These are phyloP conservation scores for Gorsachius goisagi DNA, from an alignment of 2,113 vertebrate species.

Conservation along the genomic window DNA sequence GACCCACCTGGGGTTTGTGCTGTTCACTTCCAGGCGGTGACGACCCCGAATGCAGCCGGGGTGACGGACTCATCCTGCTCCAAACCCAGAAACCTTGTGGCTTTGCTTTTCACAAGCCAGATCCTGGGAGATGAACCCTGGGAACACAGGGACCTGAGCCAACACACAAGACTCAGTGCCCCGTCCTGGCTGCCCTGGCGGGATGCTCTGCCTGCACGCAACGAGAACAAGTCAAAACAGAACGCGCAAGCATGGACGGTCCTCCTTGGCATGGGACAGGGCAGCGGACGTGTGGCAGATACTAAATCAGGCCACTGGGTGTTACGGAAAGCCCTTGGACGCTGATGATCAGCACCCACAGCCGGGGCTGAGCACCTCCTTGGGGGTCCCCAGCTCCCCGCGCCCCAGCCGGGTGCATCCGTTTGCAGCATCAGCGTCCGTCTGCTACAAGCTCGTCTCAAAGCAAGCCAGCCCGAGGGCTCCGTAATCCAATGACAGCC, in stretches of 20 bases:
- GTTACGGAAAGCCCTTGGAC: neutral
- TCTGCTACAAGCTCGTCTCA: neutral
- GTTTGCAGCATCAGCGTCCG: neutral
- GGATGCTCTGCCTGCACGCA: neutral
- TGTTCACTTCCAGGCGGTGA: neutral
- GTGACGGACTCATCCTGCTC: neutral
- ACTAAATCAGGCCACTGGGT: too few relatives aligned
- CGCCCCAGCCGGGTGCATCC: neutral
- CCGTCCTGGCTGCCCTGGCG: rapidly evolving
- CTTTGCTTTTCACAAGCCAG: neutral
- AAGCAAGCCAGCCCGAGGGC: neutral
- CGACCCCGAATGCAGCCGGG: neutral
- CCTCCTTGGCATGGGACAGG: neutral
- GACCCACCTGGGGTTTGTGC: too few relatives aligned
- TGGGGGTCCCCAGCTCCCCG: rapidly evolving
- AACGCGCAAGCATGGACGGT: rapidly evolving
- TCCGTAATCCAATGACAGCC: neutral
- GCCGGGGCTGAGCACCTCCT: neutral
- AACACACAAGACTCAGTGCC: rapidly evolving
- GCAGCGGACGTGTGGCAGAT: neutral
- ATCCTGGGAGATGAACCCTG: neutral
- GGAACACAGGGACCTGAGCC: neutral
- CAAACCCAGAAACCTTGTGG: neutral
- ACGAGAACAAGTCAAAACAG: neutral
- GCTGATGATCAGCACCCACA: neutral